Base-by-base conservation (phyloP, 2,113 vertebrate genomes). In the Antidorcas marsupialis region DNA sequence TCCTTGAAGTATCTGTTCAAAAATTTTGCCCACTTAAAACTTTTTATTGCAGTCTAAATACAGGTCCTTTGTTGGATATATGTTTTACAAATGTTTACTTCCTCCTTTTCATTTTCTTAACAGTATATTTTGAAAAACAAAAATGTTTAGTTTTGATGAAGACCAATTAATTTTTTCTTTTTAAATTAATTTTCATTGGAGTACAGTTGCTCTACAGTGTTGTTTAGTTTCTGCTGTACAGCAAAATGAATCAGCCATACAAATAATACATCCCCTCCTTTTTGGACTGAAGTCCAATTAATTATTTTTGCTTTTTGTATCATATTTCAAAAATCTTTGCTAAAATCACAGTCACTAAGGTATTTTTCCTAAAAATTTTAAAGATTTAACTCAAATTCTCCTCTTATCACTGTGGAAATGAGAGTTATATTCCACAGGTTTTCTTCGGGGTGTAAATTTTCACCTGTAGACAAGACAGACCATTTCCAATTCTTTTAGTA, bases 111-210 rank as follows among this genome's bases (percentile, higher is more conserved):
- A 62, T 62, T 82, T 89, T 92, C 23, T 89, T 89, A 94, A 90
- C 57, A 93, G 33, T 97, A n/a, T 84, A 82, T 95, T 57, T 91
- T 97, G 36, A 88, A 95, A 84, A 47, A 53, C 2, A 27, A 33
- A 89, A 67, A 39, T 90, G 57, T 93, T 94, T 90, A 43, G 67
- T 87, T 97, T 97, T 97, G 39, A 88, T 96, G 60, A 83, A 83
- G 19, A 50, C 45, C 45, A 81, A 76, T 76, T 27, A 76, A 43
- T 76, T 76, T 76, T 76, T 76, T 76, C 23, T 76, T 76, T 74
- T 76, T 27, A 43, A 76, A 76, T 43, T 43, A 76, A 43, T 76
- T 76, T 76, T 76, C 43, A 76, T 27, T 76, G 71, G 39, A 76
- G 39, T 76, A 43, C 6, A 76, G 12, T 43, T 43, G 39, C 71